Percentiles rank a stretch among this genome's conserved stretches.
Conservation (phyloP, 2,113 vertebrate genomes). For the Pluvialis apricaria region DNA sequence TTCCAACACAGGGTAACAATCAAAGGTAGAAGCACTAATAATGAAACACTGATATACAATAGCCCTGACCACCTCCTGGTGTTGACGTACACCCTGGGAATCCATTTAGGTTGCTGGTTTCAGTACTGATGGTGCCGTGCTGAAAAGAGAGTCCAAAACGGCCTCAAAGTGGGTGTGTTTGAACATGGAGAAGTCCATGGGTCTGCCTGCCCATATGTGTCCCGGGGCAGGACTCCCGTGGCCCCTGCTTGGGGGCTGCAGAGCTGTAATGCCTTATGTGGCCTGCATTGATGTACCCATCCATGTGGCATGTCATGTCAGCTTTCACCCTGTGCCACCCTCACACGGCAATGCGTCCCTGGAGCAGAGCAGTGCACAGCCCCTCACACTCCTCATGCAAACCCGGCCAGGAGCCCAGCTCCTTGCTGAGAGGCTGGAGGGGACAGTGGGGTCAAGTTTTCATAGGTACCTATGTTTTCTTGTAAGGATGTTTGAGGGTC, state of each 20-base stretch:
- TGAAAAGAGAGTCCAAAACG: neutral
- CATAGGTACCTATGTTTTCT: neutral
- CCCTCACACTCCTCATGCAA: fast-evolving
- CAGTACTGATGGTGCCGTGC: fast-evolving
- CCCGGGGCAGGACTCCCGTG: neutral
- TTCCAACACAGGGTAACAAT: neutral
- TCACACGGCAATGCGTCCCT: fast-evolving
- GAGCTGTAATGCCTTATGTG: neutral
- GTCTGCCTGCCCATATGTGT: fast-evolving
- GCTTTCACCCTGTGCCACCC: neutral
- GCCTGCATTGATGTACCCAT: neutral
- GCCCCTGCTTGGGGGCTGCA: too few species aligned
- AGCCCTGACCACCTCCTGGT: neutral
- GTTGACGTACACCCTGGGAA: neutral
- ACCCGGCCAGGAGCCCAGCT: neutral
- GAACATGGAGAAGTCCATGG: neutral
- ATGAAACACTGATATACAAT: fast-evolving
- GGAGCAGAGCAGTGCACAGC: neutral
- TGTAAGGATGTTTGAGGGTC: neutral
- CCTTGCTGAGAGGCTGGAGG: neutral
- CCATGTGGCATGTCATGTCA: fast-evolving
- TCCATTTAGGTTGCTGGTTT: neutral
- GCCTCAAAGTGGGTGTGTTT: fast-evolving
- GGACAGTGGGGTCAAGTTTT: neutral
- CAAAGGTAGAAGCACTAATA: neutral